Conservation (phyloP, 1,140 invertebrate genomes). For the Papilio dardanus region DNA sequence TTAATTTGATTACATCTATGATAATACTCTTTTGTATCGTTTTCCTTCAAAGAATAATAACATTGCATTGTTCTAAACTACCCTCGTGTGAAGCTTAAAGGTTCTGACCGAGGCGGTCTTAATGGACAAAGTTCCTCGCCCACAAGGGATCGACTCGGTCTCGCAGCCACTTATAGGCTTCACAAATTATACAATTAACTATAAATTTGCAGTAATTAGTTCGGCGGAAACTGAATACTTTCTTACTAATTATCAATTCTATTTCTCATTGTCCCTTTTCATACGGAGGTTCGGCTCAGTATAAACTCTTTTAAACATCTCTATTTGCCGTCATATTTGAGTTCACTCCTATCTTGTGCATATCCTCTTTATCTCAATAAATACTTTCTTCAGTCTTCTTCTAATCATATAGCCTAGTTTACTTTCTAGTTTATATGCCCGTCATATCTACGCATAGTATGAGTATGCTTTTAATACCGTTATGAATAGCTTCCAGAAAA, state of each 20-base stretch:
- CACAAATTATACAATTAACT: conserved; percentile 25
- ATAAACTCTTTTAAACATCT: not conserved
- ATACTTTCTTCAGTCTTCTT: not conserved
- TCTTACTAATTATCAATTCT: not conserved
- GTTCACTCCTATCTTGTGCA: not conserved
- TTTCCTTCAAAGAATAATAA: too few species aligned
- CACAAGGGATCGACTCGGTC: conserved; percentile 49
- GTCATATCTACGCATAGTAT: too few species aligned
- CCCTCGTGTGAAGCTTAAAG: conserved; percentile 40
- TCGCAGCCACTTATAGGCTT: conserved; percentile 12
- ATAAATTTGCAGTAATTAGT: conserved; percentile 15
- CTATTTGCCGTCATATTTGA: not conserved
- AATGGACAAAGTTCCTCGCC: conserved; percentile 70
- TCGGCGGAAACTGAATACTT: conserved; percentile 4
- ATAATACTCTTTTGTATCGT: too few species aligned
- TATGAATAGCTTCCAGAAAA: not conserved
- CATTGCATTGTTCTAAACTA: not conserved
- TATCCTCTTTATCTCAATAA: not conserved
- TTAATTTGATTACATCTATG: too few species aligned
- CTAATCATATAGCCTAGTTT: not conserved
- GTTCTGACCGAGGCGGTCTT: conserved; percentile 59
- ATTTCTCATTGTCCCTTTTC: not conserved
- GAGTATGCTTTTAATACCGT: too few species aligned
- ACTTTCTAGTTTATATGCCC: too few species aligned
- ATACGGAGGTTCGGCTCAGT: not conserved